Base-by-base conservation (phyloP, 2,113 vertebrate species). In the Menura novaehollandiae region DNA sequence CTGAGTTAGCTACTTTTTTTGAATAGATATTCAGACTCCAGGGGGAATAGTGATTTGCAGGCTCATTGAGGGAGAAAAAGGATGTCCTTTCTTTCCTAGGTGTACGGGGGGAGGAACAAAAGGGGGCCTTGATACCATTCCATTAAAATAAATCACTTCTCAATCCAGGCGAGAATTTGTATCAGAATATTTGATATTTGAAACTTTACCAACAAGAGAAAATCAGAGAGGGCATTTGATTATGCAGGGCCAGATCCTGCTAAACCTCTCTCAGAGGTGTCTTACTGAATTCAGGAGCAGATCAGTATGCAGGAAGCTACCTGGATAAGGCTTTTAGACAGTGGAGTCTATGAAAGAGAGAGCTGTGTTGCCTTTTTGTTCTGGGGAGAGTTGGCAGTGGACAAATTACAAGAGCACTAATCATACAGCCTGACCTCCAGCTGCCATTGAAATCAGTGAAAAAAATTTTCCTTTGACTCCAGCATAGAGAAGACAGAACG, bases 11-110 rank as follows among this genome's bases (percentile, higher is more conserved):
- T 96, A 96, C 95, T 94, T 96, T 96, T 97, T 97, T 96, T 96
- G 95, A 96, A 97, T 96, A 96, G 95, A 95, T 97, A 97, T 96
- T 94, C 96, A 96, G 95, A 97, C 93, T 97, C 96, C 95, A 91
- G 91, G 85, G 95, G 94, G 97, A 97, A 95, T 95, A 97, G 95
- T 96, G 95, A 97, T 97, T 97, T 97, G 96, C 95, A 97, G 93
- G 95, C 96, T 97, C 95, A 96, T 91, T 97, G 97, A 97, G 95
- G 94, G 92, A 96, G 95, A 96, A 95, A 97, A 95, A 97, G 92
- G 94, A 97, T 96, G 96, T 94, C 91, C 93, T 97, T 94, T 95
- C 91, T 94, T 95, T 85, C 85, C 78, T 93, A 96, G 91, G 96
- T 96, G 83, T 95, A 77, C 2, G 9, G 75, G 81, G 92, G 89